Base-by-base conservation (phyloP, 2,113 vertebrate genomes). In the Synodontis membranacea region DNA sequence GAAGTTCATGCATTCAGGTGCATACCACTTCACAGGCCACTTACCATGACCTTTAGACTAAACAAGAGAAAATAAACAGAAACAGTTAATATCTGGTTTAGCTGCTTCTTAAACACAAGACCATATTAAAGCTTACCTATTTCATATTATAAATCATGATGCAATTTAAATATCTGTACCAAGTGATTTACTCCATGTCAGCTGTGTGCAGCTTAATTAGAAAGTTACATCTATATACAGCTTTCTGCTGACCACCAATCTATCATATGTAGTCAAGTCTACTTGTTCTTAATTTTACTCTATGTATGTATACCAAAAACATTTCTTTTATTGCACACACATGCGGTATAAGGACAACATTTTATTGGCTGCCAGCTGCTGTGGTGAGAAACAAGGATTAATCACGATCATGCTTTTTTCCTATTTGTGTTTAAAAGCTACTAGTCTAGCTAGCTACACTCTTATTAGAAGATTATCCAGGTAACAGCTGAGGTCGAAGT, bases 1-100 rank as follows among this genome's bases (percentile, higher is more conserved):
- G 94, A 95, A 99, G 93, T 98, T 98, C 82, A 99, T 98, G 78
- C 97, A 99, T 91, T 99, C 98, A 0, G 98, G 98, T 14, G 98
- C 98, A 0, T 99, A 99, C 98, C 98, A 99, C 86, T 99, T 99
- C 44, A 99, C 94, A 0, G 98, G 98, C 98, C 97, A 99, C 91
- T 99, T 99, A 50, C 98, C 98, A 5, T 96, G 96, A 88, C 93
- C 94, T 91, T 97, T 97, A 39, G 98, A 97, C 98, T 99, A 90
- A 6, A 92, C 74, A 17, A 92, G 88, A 93, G 88, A 58, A 2
- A 94, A 74, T 8, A 64, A 48, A 84, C 31, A 74, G 10, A 10
- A 87, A 79, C 4, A 58, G 19, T 75, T 12, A 82, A 34, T 37
- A 34, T 15, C 5, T 46, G 39, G 6, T 37, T 83, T 8, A 42